Percentiles rank a stretch among this genome's conserved stretches.
Conservation (phyloP, 2,888 invertebrate genomes). For the Lysandra coridon region DNA sequence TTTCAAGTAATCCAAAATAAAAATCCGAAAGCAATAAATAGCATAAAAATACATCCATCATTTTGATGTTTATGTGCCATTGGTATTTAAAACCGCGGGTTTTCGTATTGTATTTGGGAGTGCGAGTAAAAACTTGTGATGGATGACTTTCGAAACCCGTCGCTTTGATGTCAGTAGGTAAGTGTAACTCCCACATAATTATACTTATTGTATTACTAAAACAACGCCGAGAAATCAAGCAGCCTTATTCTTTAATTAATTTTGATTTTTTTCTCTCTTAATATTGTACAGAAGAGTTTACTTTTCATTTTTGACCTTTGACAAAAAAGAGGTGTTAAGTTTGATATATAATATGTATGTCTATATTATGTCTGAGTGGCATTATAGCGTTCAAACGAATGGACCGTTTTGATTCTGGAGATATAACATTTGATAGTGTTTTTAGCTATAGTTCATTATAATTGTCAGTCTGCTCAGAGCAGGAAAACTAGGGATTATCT, state of each 20-base stretch:
- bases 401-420: too few relatives aligned
- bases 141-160: slow-evolving; percentile 26
- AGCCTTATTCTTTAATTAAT: background rate
- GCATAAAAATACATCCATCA: background rate
- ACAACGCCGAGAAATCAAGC: slow-evolving; percentile 2
- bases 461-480: too few relatives aligned
- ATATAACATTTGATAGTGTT: too few relatives aligned
- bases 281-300: background rate
- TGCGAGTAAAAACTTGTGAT: slow-evolving; percentile 5
- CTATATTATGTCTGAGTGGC: too few relatives aligned
- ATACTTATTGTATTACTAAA: slow-evolving; percentile 8
- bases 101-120: slow-evolving; percentile 16
- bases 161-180: slow-evolving; percentile 27
- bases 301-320: background rate
- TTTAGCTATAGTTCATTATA: too few relatives aligned
- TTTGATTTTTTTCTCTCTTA: background rate
- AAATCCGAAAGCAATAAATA: background rate
- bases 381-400: too few relatives aligned
- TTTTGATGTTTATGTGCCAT: slow-evolving; percentile 1
- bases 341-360: too few relatives aligned
- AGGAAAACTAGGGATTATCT: too few relatives aligned
- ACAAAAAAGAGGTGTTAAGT: background rate
- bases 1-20: background rate
- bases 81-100: background rate
- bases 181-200: slow-evolving; percentile 18